Conservation (phyloP, 2,888 invertebrate genomes). For the Mythimna ferrago region DNA sequence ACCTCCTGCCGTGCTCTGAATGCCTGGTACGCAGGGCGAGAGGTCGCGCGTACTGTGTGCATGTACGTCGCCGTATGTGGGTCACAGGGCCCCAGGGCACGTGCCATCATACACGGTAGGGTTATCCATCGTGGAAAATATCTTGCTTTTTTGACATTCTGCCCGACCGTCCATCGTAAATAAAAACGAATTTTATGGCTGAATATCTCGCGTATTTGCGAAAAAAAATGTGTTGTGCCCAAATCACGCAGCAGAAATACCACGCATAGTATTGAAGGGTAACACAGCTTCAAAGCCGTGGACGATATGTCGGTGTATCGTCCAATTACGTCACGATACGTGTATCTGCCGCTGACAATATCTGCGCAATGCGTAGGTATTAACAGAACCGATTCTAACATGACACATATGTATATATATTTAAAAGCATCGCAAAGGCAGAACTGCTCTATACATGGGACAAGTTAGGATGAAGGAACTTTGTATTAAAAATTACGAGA, state of each 20-base stretch:
- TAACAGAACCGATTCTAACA: background rate
- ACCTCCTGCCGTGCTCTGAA: slow-evolving; percentile 77
- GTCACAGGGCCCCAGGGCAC: slow-evolving; percentile 70
- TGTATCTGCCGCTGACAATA: background rate
- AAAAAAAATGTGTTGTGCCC: background rate
- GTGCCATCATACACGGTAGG: slow-evolving; percentile 52
- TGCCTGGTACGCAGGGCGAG: slow-evolving; percentile 72
- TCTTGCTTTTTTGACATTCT: slow-evolving; percentile 48
- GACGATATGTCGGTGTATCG: background rate
- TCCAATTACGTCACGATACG: slow-evolving; percentile 9
- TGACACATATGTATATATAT: background rate
- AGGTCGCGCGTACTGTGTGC: slow-evolving; percentile 56
- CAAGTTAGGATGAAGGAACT: background rate
- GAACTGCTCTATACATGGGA: background rate
- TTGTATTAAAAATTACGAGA: background rate
- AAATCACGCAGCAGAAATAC: slow-evolving; percentile 28
- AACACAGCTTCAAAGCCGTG: background rate
- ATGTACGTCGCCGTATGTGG: slow-evolving; percentile 67
- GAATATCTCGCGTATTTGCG: slow-evolving; percentile 2
- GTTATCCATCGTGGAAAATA: slow-evolving; percentile 54
- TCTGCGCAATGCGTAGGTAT: background rate
- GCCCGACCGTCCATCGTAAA: slow-evolving; percentile 6
- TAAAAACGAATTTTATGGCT: slow-evolving; percentile 34
- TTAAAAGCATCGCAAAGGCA: background rate
- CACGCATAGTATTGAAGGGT: background rate